Evolutionary conservation across 2,797 vertebrate genomes (phyloP), one percentile per base, ranked within the genome.

Genomic region (Spondyliosoma cantharus): DNA sequence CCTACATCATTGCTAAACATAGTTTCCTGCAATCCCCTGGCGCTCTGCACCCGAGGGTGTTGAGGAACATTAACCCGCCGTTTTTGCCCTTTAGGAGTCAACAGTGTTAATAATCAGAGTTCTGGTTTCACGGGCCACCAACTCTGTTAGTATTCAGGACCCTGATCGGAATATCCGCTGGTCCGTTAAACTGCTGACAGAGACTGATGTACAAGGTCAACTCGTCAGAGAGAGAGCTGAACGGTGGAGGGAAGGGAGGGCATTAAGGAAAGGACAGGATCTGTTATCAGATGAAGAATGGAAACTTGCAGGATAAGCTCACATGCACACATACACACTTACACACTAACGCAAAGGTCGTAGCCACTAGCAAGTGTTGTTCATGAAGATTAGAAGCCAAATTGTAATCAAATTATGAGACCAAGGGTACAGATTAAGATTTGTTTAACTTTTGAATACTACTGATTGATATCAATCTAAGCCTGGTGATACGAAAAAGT

Each of bases 101-200:
- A 86, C 92, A 78, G 90, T 94, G 96, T 96, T 97, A 97, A 98
- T 99, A 96, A 98, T 97, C 96, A 96, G 93, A 96, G 95, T 93
- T 78, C 90, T 93, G 91, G 96, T 92, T 95, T 94, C 93, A 95
- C 93, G 94, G 95, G 92, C 96, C 95, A 95, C 93, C 94, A 90
- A 94, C 93, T 94, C 91, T 87, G 91, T 96, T 95, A 95, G 95
- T 93, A 92, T 87, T 86, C 93, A 90, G 90, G 85, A 91, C 91
- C 95, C 93, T 96, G 96, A 94, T 95, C 90, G 87, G 96, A 96
- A 97, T 96, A 95, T 93, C 93, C 93, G 92, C 91, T 87, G 89
- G 85, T 89, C 90, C 84, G 88, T 96, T 96, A 96, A 89, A 96
- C 95, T 94, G 91, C 93, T 92, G 90, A 93, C 94, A 32, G 78